Evolutionary conservation across 2,797 vertebrate genomes (phyloP).

Genomic region (Lycodopsis pacificus): DNA sequence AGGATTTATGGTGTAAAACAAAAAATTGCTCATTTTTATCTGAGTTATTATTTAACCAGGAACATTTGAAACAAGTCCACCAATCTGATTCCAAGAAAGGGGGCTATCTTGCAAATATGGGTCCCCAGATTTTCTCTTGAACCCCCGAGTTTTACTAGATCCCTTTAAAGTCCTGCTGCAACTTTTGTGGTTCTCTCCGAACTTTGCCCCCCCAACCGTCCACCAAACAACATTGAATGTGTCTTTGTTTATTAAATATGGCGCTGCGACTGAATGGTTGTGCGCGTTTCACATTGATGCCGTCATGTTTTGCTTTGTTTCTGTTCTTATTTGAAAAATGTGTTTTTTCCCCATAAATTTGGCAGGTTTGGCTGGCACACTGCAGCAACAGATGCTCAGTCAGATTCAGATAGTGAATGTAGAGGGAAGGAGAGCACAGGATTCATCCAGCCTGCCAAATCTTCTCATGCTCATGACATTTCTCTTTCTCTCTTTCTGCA

Average conservation of each 20-base stretch:
- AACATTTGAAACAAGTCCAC: not conserved
- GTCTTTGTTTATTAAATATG: not conserved
- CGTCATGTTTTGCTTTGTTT: not conserved
- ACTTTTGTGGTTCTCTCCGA: not conserved
- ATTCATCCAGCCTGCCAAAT: not conserved
- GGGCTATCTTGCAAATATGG: not conserved
- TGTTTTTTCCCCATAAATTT: not conserved
- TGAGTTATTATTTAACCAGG: constrained; percentile 19
- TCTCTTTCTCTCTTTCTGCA: not conserved
- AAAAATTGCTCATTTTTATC: constrained; percentile 13
- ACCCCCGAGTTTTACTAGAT: not conserved
- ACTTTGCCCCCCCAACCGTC: not conserved
- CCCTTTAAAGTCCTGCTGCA: not conserved
- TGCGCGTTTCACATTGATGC: not conserved
- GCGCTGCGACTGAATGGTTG: not conserved
- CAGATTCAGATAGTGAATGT: constrained; percentile 12
- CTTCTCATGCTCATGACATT: not conserved
- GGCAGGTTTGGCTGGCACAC: not conserved
- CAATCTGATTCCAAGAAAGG: not conserved
- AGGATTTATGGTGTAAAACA: constrained; percentile 32
- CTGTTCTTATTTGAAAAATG: not conserved
- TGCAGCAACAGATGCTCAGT: constrained; percentile 20
- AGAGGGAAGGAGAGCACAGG: not conserved
- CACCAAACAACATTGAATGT: not conserved
- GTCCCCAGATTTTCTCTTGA: not conserved